Evolutionary conservation across 2,888 invertebrate species (phyloP), one percentile per base, ranked within the genome.

Genomic region (Altica lythri): DNA sequence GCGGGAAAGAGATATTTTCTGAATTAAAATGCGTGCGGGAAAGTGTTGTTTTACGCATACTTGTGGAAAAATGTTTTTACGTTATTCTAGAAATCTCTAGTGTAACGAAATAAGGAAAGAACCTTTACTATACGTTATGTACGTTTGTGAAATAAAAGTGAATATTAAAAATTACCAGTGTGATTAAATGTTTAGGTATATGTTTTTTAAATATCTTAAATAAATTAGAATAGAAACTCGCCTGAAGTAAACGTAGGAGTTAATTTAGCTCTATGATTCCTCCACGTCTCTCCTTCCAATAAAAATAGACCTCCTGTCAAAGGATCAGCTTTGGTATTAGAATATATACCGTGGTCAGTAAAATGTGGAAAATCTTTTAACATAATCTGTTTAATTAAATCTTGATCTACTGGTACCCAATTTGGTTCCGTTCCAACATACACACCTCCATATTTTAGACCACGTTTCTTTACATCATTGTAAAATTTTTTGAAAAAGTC

Each of bases 401-500:
- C 80, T 9, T 80, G 77, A 69, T 85, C 83, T 48, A 83, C 48
- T 2, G 48, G 48, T 14, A 38, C 29, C n/a, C 16, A 38, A 2
- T 18, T 16, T 4, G 48, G 29, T n/a, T 6, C 3, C 14, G 29
- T 2, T 8, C 27, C 13, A 18, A 29, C 18, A 9, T 48, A 48
- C 12, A 48, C 10, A 12, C 48, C 48, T 0, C 48, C 48, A 13
- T 27, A 38, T 16, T 14, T 38, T 5, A 38, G 18, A 17, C 48
- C 48, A 30, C 16, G 17, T 12, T 38, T n/a, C 10, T 48, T 48
- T 9, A 35, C 2, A 13, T 38, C 38, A 4, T 2, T 9, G 18
- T 48, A 48, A n/a, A 48, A 40, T 5, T 48, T 40, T 19, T 38
- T 18, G 14, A 29, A 18, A 19, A 48, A 40, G 2, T 48, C 38